Base-by-base conservation (phyloP, 2,797 vertebrate genomes). In the Hybognathus amarus region DNA sequence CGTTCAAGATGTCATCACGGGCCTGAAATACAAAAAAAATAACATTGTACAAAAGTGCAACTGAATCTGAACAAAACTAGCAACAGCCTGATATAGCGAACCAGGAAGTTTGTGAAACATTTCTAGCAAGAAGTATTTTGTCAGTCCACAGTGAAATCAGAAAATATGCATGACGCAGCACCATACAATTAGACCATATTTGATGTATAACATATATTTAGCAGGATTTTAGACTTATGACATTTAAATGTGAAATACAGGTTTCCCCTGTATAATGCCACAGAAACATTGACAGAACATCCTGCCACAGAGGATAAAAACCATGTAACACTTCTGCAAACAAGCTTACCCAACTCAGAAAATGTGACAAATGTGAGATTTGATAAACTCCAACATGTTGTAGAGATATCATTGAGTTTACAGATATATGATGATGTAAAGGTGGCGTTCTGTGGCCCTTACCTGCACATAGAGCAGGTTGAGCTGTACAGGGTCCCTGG, bases 391-490 rank as follows among this genome's bases (percentile, higher is more conserved):
- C 13, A 69, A 42, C 22, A n/a, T 0, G 15, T 17, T 15, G 22
- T 68, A 17, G 7, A 47, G 69, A 50, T 33, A 22, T 10, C 0
- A 54, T 2, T 33, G 10, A 27, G 27, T 27, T 27, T 63, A 69
- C 5, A 42, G 36, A 42, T 24, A 6, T 15, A 24, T 24, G 8
- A 1, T 15, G 12, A 15, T 8, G 22, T n/a, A 24, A 47, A 7
- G 20, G 1, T 33, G 15, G 18, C 11, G 8, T 33, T 7, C 8
- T 7, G 7, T 7, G 56, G 42, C 10, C 33, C 9, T 30, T 90
- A 99, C 98, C 97, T 99, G 98, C 24, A 99, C 98, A 0, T 99
- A 99, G 79, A 99, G 97, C 61, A 99, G 92, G 89, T 99, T 99
- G 86, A 99, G 96, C 93, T 99, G 98, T 24, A 99, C 98, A 0